A percentile compares a stretch with the other conserved stretches of the same genome.
Conservation (phyloP, 1,140 invertebrate species). For the Lysiphlebus fabarum region DNA sequence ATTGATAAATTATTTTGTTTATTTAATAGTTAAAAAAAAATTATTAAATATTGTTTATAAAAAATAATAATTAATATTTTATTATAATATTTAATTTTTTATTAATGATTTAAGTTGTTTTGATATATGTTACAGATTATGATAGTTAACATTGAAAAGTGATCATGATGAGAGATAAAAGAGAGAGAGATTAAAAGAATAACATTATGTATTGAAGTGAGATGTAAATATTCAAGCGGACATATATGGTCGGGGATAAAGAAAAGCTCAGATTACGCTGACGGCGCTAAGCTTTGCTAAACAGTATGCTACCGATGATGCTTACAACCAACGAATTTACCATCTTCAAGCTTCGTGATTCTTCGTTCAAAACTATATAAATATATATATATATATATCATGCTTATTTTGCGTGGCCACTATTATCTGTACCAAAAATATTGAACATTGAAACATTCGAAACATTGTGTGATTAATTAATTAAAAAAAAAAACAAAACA, state of each 20-base stretch:
- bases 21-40: no score
- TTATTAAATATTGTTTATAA: no score
- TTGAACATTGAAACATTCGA: slow-evolving; percentile 13
- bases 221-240: slow-evolving; percentile 42
- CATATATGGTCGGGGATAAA: slow-evolving; percentile 54
- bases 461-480: no score
- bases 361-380: neutral
- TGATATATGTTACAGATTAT: no score
- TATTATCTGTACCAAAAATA: slow-evolving; percentile 39
- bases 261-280: slow-evolving; percentile 51
- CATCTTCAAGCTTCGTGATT: neutral
- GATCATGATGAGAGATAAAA: slow-evolving; percentile 15
- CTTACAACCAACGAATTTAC: slow-evolving; percentile 3
- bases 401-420: slow-evolving; percentile 6
- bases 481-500: no score
- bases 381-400: no score
- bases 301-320: slow-evolving; percentile 42
- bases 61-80: no score
- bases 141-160: no score
- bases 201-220: slow-evolving; percentile 25
- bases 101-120: no score
- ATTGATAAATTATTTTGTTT: no score
- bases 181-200: slow-evolving; percentile 32
- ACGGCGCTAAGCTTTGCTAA: slow-evolving; percentile 50
- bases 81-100: no score